Evolutionary conservation across 2,113 vertebrate genomes (phyloP).

Genomic region (Periophthalmodon schlosseri): DNA sequence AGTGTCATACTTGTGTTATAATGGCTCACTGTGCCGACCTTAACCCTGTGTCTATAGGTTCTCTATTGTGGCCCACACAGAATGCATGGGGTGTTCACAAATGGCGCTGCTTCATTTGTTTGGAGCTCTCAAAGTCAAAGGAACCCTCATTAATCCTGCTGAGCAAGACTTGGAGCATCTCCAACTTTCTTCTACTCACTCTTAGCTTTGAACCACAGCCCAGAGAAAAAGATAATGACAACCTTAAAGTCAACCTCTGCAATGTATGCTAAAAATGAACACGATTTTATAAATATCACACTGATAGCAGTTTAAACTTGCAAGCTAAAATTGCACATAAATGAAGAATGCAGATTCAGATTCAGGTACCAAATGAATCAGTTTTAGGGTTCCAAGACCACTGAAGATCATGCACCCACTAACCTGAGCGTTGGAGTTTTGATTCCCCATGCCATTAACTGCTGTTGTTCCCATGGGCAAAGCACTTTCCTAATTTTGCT

Average conservation of each 20-base stretch:
- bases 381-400: not conserved
- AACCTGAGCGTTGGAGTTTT: not conserved
- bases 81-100: constrained; percentile 13
- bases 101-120: constrained; percentile 29
- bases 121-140: constrained; percentile 7
- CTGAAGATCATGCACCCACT: not conserved
- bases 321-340: no score
- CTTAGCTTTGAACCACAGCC: not conserved
- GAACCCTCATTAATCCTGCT: constrained; percentile 39
- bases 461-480: not conserved
- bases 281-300: not conserved
- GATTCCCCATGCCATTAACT: not conserved
- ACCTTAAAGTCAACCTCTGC: not conserved
- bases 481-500: not conserved
- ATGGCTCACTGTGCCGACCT: constrained; percentile 50
- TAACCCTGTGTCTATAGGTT: constrained; percentile 41
- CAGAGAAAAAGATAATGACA: not conserved
- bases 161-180: constrained; percentile 21
- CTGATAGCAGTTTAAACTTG: not conserved
- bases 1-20: constrained; percentile 53
- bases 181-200: constrained; percentile 10
- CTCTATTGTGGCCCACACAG: constrained; percentile 16
- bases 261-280: not conserved
- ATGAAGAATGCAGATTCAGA: not conserved
- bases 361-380: not conserved